Percentiles rank a stretch among this genome's conserved stretches.
phyloP scores from a whole-genome alignment of 2,797 vertebrate genomes.

The Eupleurogrammus muticus region DNA sequence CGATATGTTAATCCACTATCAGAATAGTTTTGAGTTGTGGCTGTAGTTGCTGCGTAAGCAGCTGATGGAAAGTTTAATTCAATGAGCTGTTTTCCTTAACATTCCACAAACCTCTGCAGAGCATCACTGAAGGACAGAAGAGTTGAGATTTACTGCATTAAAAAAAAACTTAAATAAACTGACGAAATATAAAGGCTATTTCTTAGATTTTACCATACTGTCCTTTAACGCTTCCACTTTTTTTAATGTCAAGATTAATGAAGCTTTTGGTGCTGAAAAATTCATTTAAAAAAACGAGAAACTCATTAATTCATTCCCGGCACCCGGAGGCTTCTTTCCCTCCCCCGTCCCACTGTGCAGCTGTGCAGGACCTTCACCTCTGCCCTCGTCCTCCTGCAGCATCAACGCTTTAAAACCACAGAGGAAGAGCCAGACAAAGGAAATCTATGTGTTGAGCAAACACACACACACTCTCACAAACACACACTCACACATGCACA shows the following conservation, averaged over 20 bases:
- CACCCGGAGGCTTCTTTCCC: slow-evolving; percentile 63
- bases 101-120: slow-evolving; percentile 37
- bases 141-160: too few relatives aligned
- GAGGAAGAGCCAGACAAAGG: slow-evolving; percentile 62
- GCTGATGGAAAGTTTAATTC: slow-evolving; percentile 38
- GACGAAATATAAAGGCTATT: slow-evolving; percentile 8
- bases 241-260: slow-evolving; percentile 38
- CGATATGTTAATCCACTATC: too few relatives aligned
- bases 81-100: slow-evolving; percentile 26
- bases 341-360: slow-evolving; percentile 61
- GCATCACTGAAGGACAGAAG: slow-evolving; percentile 10
- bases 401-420: slow-evolving; percentile 49
- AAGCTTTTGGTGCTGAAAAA: slow-evolving; percentile 28
- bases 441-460: slow-evolving; percentile 46
- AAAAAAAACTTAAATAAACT: slow-evolving; percentile 31
- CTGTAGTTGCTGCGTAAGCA: slow-evolving; percentile 21
- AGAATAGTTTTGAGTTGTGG: too few relatives aligned
- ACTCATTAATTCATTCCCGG: slow-evolving; percentile 60
- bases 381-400: slow-evolving; percentile 63
- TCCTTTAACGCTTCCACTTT: neutral
- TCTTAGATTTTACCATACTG: slow-evolving; percentile 27
- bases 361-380: slow-evolving; percentile 80
- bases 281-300: slow-evolving; percentile 36
- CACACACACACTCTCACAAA: too few relatives aligned
- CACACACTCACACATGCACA: slow-evolving; percentile 26